A percentile compares a stretch with the other conserved stretches of the same genome.
Conservation (phyloP, 2,113 vertebrate genomes). For the Chlamydotis undulata region DNA sequence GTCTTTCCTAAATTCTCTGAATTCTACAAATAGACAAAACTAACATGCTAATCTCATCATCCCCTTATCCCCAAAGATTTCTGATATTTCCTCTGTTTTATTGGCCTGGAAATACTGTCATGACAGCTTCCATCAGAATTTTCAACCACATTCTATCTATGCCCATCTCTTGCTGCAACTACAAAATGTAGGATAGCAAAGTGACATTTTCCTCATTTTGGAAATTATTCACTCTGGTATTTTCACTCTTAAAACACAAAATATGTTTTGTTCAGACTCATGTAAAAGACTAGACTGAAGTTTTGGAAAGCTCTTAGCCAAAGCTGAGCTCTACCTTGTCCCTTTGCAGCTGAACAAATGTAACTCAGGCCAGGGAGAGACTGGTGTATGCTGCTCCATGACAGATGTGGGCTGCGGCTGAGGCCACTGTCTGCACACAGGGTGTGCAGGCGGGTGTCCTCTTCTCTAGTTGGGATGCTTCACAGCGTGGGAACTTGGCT, state of each 20-base stretch:
- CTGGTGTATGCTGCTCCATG: too few species aligned
- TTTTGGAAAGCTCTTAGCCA: background rate
- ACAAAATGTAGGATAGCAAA: background rate
- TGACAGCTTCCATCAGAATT: background rate
- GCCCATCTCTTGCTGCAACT: background rate
- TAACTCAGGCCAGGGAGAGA: background rate
- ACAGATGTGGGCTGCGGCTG: rapidly evolving
- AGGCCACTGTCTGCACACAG: rapidly evolving
- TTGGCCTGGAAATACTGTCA: background rate
- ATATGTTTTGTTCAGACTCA: background rate
- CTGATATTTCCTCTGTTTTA: background rate
- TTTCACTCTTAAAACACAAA: background rate
- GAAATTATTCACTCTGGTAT: background rate
- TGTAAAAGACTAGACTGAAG: background rate
- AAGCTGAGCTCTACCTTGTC: background rate
- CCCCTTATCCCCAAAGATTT: background rate
- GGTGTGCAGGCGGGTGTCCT: rapidly evolving
- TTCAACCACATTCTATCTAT: background rate
- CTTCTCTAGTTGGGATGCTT: rapidly evolving
- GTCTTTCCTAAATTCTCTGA: background rate
- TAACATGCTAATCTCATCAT: background rate
- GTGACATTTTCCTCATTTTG: background rate
- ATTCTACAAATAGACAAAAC: conserved; percentile 8
- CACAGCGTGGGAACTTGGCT: rapidly evolving
- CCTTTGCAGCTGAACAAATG: background rate